Conservation (phyloP, 2,113 vertebrate genomes). For the Aegotheles bennettii region DNA sequence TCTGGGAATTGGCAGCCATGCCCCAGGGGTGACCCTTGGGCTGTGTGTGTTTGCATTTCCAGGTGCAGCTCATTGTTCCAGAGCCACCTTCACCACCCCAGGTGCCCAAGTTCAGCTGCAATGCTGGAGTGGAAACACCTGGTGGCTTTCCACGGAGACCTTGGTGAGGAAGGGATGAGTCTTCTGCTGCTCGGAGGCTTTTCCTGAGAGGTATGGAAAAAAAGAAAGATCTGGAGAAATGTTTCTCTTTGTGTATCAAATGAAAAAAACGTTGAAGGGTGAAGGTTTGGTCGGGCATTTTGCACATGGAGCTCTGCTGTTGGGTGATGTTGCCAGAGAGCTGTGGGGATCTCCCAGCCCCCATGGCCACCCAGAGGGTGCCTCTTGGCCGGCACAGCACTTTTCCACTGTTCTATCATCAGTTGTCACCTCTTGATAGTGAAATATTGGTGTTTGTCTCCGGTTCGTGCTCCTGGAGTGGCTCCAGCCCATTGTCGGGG, state of each 20-base stretch:
- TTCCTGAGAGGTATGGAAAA: neutral
- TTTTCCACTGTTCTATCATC: accelerated
- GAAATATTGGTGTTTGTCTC: accelerated
- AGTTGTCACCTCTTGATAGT: accelerated
- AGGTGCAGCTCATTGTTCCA: neutral
- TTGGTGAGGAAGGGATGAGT: accelerated
- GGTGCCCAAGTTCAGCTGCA: neutral
- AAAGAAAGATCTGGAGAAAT: neutral
- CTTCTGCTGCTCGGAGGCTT: neutral
- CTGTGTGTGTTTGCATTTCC: accelerated
- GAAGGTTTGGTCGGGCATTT: accelerated
- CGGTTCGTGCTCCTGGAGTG: accelerated
- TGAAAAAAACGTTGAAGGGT: accelerated
- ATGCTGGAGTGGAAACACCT: accelerated
- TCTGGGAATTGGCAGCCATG: neutral
- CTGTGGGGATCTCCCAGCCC: neutral
- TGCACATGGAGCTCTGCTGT: neutral
- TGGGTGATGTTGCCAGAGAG: accelerated
- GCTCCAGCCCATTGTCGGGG: accelerated
- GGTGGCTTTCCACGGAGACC: accelerated
- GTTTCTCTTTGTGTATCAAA: accelerated
- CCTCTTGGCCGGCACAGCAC: neutral
- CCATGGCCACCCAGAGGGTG: accelerated
- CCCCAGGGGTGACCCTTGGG: neutral
- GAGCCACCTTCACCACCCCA: accelerated